Evolutionary conservation across 2,113 vertebrate species (phyloP), one percentile per base, ranked within the genome.

Genomic region (Pedionomus torquatus): DNA sequence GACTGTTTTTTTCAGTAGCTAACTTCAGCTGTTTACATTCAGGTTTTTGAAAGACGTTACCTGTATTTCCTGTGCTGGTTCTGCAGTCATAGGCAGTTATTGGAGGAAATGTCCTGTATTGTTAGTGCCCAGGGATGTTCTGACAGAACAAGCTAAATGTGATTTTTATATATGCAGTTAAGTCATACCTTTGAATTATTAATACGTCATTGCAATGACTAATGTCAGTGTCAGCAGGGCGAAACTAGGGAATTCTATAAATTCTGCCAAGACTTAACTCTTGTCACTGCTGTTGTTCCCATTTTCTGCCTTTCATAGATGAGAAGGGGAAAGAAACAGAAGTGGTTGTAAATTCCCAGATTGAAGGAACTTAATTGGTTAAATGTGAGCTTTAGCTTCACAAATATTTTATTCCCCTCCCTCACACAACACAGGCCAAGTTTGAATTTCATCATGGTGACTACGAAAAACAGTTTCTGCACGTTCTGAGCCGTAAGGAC

Each of bases 361-460:
- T 0, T 49, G 21, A 81, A 54, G n/a, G 49, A 79, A 65, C 87
- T 60, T 5, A 68, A 28, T 46, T 33, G 23, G 33, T 76, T 69
- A 28, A 35, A 5, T 4, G 2, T 66, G 44, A 46, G 11, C 41
- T 76, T 94, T 64, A 66, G 13, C 4, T 77, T 26, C 52, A 89
- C 89, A 82, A 66, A 52, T 65, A 19, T 5, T 83, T 57, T 51
- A 37, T 68, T 63, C 69, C 25, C 16, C 48, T 93, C 51, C 23
- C 93, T 88, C 60, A 44, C 91, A 10, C 35, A 21, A n/a, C 30
- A 24, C 77, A 99, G 99, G 99, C 99, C 98, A 99, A 99, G 98
- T 99, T 99, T 98, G 99, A 99, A 96, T 99, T 99, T 99, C 99
- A 99, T 99, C 99, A 99, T 9, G 99, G 99, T 98, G 99, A 99